These are phyloP conservation scores for Malurus leucopterus DNA, from an alignment of 2,797 vertebrate genomes.

Conservation along the genomic window DNA sequence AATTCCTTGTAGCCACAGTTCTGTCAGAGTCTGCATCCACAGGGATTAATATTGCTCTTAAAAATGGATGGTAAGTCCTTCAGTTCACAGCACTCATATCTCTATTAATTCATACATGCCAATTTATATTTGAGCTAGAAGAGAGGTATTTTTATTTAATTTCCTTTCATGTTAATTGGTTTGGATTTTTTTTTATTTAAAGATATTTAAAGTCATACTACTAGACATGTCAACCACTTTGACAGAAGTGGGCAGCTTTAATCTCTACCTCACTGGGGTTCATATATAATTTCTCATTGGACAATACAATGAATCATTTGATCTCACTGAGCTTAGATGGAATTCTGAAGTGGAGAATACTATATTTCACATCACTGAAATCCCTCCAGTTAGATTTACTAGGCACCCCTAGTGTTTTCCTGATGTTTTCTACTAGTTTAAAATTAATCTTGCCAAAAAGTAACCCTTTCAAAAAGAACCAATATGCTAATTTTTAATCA, in stretches of 20 bases:
- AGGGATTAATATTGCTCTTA: background rate
- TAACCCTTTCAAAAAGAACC: background rate
- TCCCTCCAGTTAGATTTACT: background rate
- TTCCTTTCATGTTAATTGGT: conserved; percentile 46
- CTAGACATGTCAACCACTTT: background rate
- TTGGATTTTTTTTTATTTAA: conserved; percentile 51
- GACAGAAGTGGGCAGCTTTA: conserved; percentile 1
- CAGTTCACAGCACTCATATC: conserved; percentile 25
- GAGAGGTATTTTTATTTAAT: conserved; percentile 10
- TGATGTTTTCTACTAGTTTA: background rate
- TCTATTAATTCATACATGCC: conserved; percentile 29
- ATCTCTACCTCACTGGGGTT: background rate
- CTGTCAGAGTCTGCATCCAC: background rate
- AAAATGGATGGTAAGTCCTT: background rate
- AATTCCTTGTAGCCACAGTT: background rate
- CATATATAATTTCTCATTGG: conserved; percentile 13
- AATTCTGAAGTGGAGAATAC: background rate
- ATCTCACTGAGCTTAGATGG: background rate
- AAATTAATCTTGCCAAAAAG: background rate
- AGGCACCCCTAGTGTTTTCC: background rate
- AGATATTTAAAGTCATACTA: background rate
- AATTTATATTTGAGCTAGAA: conserved; percentile 20
- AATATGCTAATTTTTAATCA: background rate
- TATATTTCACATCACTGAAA: background rate
- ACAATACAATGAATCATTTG: conserved; percentile 4